These are phyloP conservation scores for Drosophila kuntzei DNA, from an alignment of 2,888 invertebrate species.

Conservation along the genomic window DNA sequence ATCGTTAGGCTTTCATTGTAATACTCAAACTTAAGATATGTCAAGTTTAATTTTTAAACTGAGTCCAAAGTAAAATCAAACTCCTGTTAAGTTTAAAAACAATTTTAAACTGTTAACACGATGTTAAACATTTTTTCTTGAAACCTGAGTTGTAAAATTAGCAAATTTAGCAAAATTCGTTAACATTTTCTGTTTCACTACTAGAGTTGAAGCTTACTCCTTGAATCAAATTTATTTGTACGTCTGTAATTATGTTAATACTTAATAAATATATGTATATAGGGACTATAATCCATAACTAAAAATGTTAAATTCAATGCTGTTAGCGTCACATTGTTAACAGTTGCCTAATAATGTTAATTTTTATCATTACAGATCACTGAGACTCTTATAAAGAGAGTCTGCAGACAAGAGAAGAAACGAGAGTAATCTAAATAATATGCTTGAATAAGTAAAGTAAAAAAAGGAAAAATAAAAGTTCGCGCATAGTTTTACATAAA, in stretches of 20 bases:
- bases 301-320: too few species aligned
- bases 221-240: neutral
- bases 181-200: neutral
- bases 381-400: constrained; percentile 47
- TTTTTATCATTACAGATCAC: constrained; percentile 55
- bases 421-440: constrained; percentile 3
- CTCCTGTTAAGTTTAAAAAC: neutral
- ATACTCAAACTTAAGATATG: neutral
- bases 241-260: too few species aligned
- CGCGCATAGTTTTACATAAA: constrained; percentile 22
- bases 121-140: neutral
- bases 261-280: too few species aligned
- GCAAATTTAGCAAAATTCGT: too few species aligned
- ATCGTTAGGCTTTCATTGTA: neutral
- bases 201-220: neutral
- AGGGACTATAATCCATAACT: too few species aligned
- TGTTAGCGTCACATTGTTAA: neutral
- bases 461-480: constrained; percentile 3
- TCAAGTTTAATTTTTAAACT: neutral
- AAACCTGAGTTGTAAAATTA: too few species aligned
- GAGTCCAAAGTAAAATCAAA: neutral
- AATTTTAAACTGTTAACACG: neutral
- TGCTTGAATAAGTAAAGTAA: constrained; percentile 1
- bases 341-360: neutral
- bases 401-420: constrained; percentile 55